Conservation (phyloP, 1,140 invertebrate species). For the Habropoda laboriosa region DNA sequence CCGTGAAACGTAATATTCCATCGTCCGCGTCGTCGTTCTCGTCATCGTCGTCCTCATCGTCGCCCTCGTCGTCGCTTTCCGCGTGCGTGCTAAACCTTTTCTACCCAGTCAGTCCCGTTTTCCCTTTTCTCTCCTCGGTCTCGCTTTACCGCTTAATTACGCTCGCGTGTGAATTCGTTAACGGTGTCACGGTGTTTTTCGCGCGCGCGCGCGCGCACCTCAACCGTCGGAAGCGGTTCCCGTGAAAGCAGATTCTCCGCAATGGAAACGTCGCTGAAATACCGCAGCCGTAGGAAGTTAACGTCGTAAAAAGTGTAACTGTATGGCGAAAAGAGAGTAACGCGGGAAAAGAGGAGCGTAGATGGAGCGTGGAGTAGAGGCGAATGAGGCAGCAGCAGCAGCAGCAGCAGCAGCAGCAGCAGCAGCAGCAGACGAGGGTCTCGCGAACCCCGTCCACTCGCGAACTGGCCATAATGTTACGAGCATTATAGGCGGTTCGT, state of each 20-base stretch:
- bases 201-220: too few relatives aligned
- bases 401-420: too few relatives aligned
- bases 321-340: constrained; percentile 45
- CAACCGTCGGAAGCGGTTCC: too few relatives aligned
- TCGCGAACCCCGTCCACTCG: constrained; percentile 44
- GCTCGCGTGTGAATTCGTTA: too few relatives aligned
- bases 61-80: constrained; percentile 13
- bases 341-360: constrained; percentile 13
- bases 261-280: constrained; percentile 36
- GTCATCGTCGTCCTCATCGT: not conserved
- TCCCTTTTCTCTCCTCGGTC: not conserved
- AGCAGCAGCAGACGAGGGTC: constrained; percentile 22
- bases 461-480: constrained; percentile 64
- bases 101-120: too few relatives aligned
- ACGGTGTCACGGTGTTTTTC: too few relatives aligned
- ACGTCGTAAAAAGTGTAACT: constrained; percentile 60
- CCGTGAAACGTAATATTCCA: constrained; percentile 56
- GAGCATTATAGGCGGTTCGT: constrained; percentile 61
- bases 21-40: constrained; percentile 14
- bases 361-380: not conserved
- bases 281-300: constrained; percentile 39
- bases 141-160: not conserved
- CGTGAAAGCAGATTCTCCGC: too few relatives aligned
- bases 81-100: constrained; percentile 54
- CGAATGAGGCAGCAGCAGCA: not conserved